Percentiles rank a stretch among this genome's conserved stretches.
phyloP scores from a whole-genome alignment of 2,888 invertebrate genomes.

The Athalia rosae region DNA sequence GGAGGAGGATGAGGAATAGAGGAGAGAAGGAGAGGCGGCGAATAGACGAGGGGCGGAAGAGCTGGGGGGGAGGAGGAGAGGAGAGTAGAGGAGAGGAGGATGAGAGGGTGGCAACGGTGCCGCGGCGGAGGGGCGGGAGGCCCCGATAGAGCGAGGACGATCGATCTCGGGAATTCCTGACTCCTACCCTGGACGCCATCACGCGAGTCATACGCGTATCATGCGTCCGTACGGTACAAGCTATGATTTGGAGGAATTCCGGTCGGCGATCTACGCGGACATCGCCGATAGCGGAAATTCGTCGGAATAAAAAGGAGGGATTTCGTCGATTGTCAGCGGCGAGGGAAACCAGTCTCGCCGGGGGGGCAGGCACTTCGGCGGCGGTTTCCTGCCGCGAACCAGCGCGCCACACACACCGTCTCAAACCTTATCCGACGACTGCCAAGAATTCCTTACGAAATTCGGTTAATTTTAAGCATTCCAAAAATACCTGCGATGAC shows the following conservation, averaged over 20 bases:
- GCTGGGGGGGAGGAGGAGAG: background rate
- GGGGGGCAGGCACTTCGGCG: too few relatives aligned
- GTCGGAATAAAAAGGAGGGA: background rate
- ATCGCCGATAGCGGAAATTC: background rate
- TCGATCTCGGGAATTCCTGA: conserved; percentile 46
- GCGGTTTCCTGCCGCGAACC: too few relatives aligned
- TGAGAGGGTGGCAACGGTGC: conserved; percentile 4
- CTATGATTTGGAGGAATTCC: too few relatives aligned
- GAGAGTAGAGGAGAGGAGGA: background rate
- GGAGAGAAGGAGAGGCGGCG: conserved; percentile 17
- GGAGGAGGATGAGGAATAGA: background rate
- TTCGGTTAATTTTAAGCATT: conserved; percentile 41
- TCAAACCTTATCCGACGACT: conserved; percentile 19
- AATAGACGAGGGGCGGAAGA: conserved; percentile 25
- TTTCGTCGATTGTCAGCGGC: background rate
- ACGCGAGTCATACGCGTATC: conserved; percentile 34
- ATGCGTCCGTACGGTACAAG: background rate
- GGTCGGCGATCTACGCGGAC: too few relatives aligned
- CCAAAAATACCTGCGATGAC: conserved; percentile 39
- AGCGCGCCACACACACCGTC: too few relatives aligned
- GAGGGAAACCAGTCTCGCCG: too few relatives aligned
- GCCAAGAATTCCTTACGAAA: conserved; percentile 48
- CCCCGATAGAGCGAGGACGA: conserved; percentile 42
- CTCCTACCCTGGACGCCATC: conserved; percentile 28
- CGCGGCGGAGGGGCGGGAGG: conserved; percentile 11